Base-by-base conservation (phyloP, 2,888 invertebrate genomes). In the Eupithecia inturbata region DNA sequence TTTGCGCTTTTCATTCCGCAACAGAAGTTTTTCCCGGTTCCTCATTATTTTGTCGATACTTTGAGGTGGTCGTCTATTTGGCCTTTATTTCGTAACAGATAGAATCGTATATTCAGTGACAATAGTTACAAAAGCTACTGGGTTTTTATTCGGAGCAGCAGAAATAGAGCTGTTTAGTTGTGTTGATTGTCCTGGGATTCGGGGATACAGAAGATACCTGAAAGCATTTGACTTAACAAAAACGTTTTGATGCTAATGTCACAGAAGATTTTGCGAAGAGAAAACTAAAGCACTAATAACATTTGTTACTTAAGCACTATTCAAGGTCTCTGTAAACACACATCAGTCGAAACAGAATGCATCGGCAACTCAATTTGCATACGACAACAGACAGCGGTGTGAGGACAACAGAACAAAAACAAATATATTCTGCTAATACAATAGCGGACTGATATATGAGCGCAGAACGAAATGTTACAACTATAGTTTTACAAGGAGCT, bases 1-100 rank as follows among this genome's bases (percentile, higher is more conserved):
- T 94, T 94, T 94, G 94, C 94, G 94, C 94, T 94, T 94, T 94
- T 94, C 94, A 94, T 94, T 93, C 92, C 93, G 93, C 92, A 92
- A 94, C 94, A 94, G 90, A 94, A 94, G 93, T 94, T 94, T 94
- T 94, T 94, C 94, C 92, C 94, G 93, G 91, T 92, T 91, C 87
- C 90, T 93, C 92, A 92, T 94, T 94, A 94, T 94, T 91, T 89
- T 89, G 91, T 90, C 92, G 90, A 92, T 93, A 93, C 92, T 92
- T 90, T 86, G 89, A 90, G 92, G 91, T 89, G 90, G 90, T 79
- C 77, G 89, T 88, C 89, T 87, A 91, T 87, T 86, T 82, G 84
- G 86, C 87, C 87, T 88, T 93, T 93, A 92, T 92, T 83, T 86
- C 82, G 75, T 77, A 83, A 83, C 84, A 89, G 92, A 92, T 93